Base-by-base conservation (phyloP, 2,888 invertebrate species). In the Sinohyriopsis cumingii region DNA sequence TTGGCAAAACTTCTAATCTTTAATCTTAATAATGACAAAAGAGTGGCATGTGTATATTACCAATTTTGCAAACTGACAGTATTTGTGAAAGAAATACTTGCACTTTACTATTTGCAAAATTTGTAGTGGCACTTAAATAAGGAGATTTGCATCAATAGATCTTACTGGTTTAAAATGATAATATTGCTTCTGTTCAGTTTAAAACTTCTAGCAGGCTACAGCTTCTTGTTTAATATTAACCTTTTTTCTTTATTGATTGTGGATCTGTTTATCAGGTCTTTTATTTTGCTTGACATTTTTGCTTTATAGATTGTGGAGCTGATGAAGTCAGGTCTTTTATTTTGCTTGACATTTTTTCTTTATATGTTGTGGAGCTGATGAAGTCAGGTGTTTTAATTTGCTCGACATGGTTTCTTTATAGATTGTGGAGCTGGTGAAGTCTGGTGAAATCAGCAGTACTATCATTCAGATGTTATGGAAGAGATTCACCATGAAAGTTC, bases 381-480 rank as follows among this genome's bases (percentile, higher is more conserved):
- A 87, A 90, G 63, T 91, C 91, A 55, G 93, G 92, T 6, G 92
- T 28, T 28, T 28, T 28, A 28, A 4, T 33, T 33, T 7, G 3
- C 33, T 33, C 33, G 5, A 7, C 55, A 33, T 55, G 45, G n/a
- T 67, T 5, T 65, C 7, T 28, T 72, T 73, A 7, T 76, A 90
- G 89, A 82, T 95, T 60, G 88, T 91, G 20, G 92, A 93, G 85
- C 93, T 94, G 92, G 91, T 93, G 4, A 87, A 90, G 63, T 91
- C 91, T 55, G 93, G 92, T 6, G 92, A 92, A 59, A 89, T 94
- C 18, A 92, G 92, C 78, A 91, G 91, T 54, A 76, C 73, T 65
- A 86, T 91, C 22, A 85, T 88, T 62, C 88, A 95, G 92, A 93
- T 95, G 19, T 91, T 97, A 72, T 97, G 96, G 94, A 95, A 96